Percentiles rank a stretch among this genome's conserved stretches.
These are phyloP conservation scores for Crocuta crocuta DNA, from an alignment of 2,113 vertebrate genomes.

Conservation along the genomic window DNA sequence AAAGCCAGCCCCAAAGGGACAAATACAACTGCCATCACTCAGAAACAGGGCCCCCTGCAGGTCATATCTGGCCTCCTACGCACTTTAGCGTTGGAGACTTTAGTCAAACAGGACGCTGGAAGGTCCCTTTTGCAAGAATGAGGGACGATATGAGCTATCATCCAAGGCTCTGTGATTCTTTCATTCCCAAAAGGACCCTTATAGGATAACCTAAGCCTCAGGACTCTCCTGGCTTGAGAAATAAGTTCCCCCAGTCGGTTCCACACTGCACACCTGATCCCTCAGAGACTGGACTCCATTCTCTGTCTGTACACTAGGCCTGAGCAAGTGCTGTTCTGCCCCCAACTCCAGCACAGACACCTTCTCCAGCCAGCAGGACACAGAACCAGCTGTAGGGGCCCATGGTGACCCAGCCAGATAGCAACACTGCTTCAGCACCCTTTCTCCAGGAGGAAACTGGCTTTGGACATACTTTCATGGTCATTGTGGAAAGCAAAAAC, in stretches of 20 bases:
- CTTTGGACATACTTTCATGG: background rate
- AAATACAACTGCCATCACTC: background rate
- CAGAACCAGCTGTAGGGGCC: background rate
- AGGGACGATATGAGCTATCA: background rate
- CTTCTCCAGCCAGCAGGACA: background rate
- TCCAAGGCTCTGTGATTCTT: background rate
- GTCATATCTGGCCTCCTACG: background rate
- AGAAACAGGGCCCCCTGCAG: too few relatives aligned
- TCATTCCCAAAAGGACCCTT: background rate
- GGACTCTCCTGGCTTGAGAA: background rate
- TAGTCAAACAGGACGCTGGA: background rate
- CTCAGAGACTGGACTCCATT: background rate
- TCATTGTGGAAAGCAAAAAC: background rate
- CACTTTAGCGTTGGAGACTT: background rate
- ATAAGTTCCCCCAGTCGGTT: background rate
- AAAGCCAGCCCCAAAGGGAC: background rate
- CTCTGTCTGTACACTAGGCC: background rate
- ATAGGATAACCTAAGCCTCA: background rate
- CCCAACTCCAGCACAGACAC: background rate
- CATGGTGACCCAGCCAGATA: accelerated
- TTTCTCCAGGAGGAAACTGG: background rate
- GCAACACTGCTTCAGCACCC: background rate
- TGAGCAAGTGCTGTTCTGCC: background rate
- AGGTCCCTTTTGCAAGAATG: background rate
- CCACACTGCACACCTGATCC: background rate